Evolutionary conservation across 1,140 invertebrate genomes (phyloP), one percentile per base, ranked within the genome.

Genomic region (Drosophila erecta): DNA sequence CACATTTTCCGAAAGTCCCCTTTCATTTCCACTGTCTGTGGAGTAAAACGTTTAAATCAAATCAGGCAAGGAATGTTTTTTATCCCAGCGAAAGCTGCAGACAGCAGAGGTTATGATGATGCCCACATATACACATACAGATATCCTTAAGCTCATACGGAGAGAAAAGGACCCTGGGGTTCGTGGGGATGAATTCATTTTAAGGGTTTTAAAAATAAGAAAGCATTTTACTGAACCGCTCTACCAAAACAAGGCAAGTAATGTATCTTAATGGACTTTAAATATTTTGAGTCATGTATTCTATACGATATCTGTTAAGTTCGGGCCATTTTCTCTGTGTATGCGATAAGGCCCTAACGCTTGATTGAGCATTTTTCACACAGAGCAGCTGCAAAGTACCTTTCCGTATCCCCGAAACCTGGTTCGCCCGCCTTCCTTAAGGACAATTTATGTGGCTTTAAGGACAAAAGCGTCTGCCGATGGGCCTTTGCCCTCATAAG

Each of bases 41-140:
- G 69, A 66, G 71, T 64, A 86, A 76, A 86, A 79, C 83, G 83
- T 79, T 86, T 86, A 86, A 86, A 86, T 86, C 83, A 86, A 86
- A 86, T 86, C 83, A 86, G 65, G 57, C 54, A 55, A 41, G 55
- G 55, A 76, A 75, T 75, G 71, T 75, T 75, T 75, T 75, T 75
- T 66, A 65, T 43, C 46, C 61, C 49, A 51, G 22, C 56, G 55
- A 66, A 62, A 62, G 58, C 56, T 46, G 57, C 46, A 59, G 76
- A 49, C 62, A 55, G 53, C 24, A 27, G 14, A 74, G 79, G 67
- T 75, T 81, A 83, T 83, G 79, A 70, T 60, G 73, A 59, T 50
- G 55, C 72, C 58, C n/a, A 76, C 72, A 58, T 15, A 37, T 24
- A 22, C 3, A 2, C 12, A 37, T 24, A 22, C 3, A 4, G 41